Evolutionary conservation across 2,888 invertebrate genomes (phyloP).

Genomic region (Galerucella nymphaeae): DNA sequence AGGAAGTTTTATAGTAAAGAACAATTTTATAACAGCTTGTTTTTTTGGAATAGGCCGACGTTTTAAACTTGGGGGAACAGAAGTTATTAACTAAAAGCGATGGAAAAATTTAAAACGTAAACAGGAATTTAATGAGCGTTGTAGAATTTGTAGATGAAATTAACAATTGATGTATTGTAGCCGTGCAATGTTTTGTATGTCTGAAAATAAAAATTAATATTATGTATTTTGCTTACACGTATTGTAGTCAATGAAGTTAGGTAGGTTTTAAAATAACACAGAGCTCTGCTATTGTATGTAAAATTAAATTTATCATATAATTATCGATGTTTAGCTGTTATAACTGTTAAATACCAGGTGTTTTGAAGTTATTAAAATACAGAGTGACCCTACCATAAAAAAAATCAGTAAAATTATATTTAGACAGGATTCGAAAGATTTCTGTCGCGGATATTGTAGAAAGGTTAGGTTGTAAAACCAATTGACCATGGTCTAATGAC

Average conservation of each 20-base stretch:
- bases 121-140: background rate
- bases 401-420: background rate
- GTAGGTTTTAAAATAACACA: conserved; percentile 32
- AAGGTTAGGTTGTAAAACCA: too few relatives aligned
- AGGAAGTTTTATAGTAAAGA: too few relatives aligned
- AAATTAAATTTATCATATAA: conserved; percentile 45
- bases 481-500: too few relatives aligned
- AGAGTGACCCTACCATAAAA: background rate
- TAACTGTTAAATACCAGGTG: conserved; percentile 42
- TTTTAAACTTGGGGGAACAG: too few relatives aligned
- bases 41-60: too few relatives aligned
- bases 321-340: conserved; percentile 38
- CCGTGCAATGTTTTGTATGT: conserved; percentile 12
- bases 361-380: conserved; percentile 23
- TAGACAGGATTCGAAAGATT: background rate
- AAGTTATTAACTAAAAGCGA: background rate
- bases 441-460: too few relatives aligned
- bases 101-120: background rate
- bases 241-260: conserved; percentile 47
- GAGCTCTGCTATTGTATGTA: conserved; percentile 43
- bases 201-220: conserved; percentile 27
- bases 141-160: background rate
- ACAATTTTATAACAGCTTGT: too few relatives aligned
- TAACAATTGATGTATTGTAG: background rate
- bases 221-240: conserved; percentile 33